Conservation (phyloP, 2,888 invertebrate species). For the Phanerotoma sp. region DNA sequence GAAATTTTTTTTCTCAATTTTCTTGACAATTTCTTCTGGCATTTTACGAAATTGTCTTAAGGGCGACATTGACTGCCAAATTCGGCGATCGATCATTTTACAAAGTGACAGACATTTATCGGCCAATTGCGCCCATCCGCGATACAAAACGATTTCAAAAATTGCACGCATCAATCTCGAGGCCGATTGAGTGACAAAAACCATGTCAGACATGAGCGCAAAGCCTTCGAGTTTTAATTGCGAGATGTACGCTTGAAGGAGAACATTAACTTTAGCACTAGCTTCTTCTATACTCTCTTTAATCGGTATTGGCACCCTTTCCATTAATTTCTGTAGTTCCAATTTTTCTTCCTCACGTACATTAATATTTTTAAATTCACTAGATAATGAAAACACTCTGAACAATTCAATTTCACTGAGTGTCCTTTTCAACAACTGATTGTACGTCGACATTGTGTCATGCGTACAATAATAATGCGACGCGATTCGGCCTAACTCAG, state of each 20-base stretch:
- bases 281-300: constrained; percentile 99
- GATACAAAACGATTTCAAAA: constrained; percentile 89
- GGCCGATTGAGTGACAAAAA: constrained; percentile 97
- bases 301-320: constrained; percentile 96
- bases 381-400: constrained; percentile 96
- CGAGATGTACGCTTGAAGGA: constrained; percentile 97
- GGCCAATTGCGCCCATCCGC: constrained; percentile 97
- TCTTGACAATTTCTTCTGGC: constrained; percentile 95
- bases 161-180: constrained; percentile 93
- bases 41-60: constrained; percentile 95
- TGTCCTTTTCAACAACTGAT: constrained; percentile 93
- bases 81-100: constrained; percentile 98
- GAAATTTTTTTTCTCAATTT: constrained; percentile 97
- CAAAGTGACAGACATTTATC: constrained; percentile 94
- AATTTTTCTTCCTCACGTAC: constrained; percentile 96
- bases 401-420: constrained; percentile 97
- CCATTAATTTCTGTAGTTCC: constrained; percentile 90
- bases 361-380: constrained; percentile 91
- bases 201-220: constrained; percentile 99
- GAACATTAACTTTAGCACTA: constrained; percentile 93
- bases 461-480: constrained; percentile 98
- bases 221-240: constrained; percentile 98
- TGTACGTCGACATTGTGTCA: constrained; percentile 96
- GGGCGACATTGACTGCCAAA: constrained; percentile 99
- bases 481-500: constrained; percentile 95